phyloP scores from a whole-genome alignment of 2,888 invertebrate genomes.

The Trissolcus japonicus region DNA sequence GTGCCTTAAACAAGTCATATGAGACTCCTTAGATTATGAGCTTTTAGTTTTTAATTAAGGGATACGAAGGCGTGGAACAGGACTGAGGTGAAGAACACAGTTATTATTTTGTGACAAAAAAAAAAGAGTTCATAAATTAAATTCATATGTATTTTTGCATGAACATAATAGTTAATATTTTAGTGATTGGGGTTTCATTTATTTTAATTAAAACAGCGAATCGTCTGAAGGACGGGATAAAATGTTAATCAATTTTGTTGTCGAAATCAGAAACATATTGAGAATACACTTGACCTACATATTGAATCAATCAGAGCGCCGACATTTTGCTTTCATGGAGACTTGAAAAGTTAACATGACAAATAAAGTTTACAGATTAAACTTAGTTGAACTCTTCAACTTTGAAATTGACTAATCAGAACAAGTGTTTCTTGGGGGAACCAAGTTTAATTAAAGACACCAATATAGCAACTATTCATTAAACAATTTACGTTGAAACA shows the following conservation, averaged over 20 bases:
- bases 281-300: constrained; percentile 27
- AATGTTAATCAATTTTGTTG: background rate
- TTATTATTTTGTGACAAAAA: constrained; percentile 13
- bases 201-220: too few species aligned
- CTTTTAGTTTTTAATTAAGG: constrained; percentile 41
- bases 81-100: constrained; percentile 17
- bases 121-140: background rate
- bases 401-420: constrained; percentile 53
- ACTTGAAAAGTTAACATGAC: constrained; percentile 41
- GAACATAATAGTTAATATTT: background rate
- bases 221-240: background rate
- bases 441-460: constrained; percentile 52
- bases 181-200: too few species aligned
- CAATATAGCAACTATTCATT: constrained; percentile 42
- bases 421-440: constrained; percentile 50
- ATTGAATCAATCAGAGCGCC: constrained; percentile 29
- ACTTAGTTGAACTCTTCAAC: constrained; percentile 50
- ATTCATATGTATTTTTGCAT: background rate
- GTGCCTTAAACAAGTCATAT: background rate
- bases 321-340: constrained; percentile 37
- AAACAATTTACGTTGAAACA: constrained; percentile 46
- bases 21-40: constrained; percentile 15
- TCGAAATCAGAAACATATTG: constrained; percentile 7
- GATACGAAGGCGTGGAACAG: constrained; percentile 24
- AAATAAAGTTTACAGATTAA: constrained; percentile 52